phyloP scores from a whole-genome alignment of 2,888 invertebrate species.

The Aporophyla nigra region DNA sequence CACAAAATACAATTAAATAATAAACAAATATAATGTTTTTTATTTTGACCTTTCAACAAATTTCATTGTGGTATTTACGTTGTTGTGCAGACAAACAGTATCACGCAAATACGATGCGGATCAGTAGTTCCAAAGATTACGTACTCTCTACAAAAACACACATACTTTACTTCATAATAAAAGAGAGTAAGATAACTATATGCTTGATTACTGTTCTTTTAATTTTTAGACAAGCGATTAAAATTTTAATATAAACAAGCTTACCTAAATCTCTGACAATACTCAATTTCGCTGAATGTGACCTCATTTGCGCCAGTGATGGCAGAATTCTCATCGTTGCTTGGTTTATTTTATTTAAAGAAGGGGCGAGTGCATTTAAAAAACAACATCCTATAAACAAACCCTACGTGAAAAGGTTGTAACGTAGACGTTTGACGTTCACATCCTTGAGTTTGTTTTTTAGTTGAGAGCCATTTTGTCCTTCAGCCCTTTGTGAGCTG shows the following conservation, averaged over 20 bases:
- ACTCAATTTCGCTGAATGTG: background rate
- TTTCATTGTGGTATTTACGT: too few relatives aligned
- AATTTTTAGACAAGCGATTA: background rate
- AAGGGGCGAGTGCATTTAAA: accelerated
- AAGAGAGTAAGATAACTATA: background rate
- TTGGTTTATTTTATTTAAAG: too few relatives aligned
- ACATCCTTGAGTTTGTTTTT: constrained; percentile 26
- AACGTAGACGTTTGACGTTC: constrained; percentile 32
- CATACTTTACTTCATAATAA: background rate
- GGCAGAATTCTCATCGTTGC: background rate
- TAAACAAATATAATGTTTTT: too few relatives aligned
- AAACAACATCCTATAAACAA: too few relatives aligned
- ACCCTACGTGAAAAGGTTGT: background rate
- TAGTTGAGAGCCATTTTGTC: constrained; percentile 34
- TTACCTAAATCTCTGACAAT: background rate
- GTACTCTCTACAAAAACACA: background rate
- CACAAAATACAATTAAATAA: too few relatives aligned
- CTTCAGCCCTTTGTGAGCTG: constrained; percentile 22
- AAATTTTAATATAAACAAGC: background rate
- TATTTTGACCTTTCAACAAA: too few relatives aligned
- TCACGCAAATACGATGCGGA: too few relatives aligned
- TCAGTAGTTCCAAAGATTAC: background rate
- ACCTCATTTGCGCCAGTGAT: background rate
- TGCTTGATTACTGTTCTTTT: background rate
- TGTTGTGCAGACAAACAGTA: too few relatives aligned